Base-by-base conservation (phyloP, 1,140 invertebrate genomes). In the Achroia grisella region DNA sequence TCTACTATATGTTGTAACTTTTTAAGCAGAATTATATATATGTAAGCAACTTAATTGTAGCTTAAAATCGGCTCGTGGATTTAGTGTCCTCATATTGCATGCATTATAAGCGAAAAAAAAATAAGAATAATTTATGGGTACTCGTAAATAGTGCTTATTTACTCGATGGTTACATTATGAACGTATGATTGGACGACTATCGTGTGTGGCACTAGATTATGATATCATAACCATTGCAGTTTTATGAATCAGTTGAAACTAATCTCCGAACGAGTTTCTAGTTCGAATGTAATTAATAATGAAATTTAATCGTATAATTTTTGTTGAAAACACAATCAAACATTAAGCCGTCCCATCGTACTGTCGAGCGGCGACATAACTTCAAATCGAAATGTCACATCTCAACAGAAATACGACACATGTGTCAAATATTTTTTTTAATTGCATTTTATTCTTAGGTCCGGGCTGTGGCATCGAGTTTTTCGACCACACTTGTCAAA, bases 351-450 rank as follows among this genome's bases (percentile, higher is more conserved):
- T 59, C 52, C 33, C 41, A 76, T 72, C 65, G 50, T 71, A 64
- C 67, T 74, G 78, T 78, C 78, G 79, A 60, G 69, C 58, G 46
- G 29, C 44, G 51, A 64, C 56, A 60, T 45, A 54, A 59, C 56
- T 48, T 60, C 56, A 57, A 63, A 75, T 69, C 62, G 48, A 71
- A 67, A 63, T 72, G 76, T 76, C 76, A 80, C 55, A 69, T 58
- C 49, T 52, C 56, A 70, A 71, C 69, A 62, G 68, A 76, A 78
- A 82, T 79, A 66, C 63, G 75, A 82, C 72, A 79, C 71, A 75
- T 48, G 50, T 77, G 71, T 73, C 75, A 81, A 72, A 70, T 70
- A 48, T 59, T 61, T 60, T 61, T 71, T 75, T 74, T 66, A 74
- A 64, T 44, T 54, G 48, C 39, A 48, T 44, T 37, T 47, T 31